Percentiles rank a stretch among this genome's conserved stretches.
These are phyloP conservation scores for Argyrosomus regius DNA, from an alignment of 2,797 vertebrate species.

Conservation along the genomic window DNA sequence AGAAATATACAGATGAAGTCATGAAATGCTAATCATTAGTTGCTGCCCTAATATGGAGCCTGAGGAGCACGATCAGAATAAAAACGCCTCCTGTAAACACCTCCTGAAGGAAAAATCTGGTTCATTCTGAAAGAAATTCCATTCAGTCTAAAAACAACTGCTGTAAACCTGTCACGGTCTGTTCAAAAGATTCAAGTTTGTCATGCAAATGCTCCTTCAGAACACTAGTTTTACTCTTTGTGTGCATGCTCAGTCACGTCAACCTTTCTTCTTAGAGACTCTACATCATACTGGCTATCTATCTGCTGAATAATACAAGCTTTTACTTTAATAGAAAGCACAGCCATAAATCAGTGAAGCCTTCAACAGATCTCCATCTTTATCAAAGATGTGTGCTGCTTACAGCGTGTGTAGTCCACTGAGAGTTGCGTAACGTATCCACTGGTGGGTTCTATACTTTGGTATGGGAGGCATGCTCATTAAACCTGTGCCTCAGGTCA, in stretches of 20 bases:
- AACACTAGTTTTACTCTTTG: neutral
- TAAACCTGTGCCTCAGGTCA: slow-evolving; percentile 5
- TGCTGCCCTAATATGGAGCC: no score
- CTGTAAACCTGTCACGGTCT: neutral
- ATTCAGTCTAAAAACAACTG: neutral
- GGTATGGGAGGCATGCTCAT: slow-evolving; percentile 9
- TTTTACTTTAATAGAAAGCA: neutral
- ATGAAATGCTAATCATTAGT: no score
- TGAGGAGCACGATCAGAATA: neutral
- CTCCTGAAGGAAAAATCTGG: neutral
- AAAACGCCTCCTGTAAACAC: neutral
- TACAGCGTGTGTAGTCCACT: neutral
- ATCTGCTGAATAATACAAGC: neutral
- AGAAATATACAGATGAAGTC: no score
- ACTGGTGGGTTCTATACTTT: neutral
- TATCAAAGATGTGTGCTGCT: neutral
- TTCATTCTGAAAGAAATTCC: neutral
- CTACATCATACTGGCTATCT: neutral
- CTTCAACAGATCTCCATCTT: neutral
- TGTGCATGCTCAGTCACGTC: neutral
- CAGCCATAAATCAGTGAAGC: neutral
- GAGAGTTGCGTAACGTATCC: neutral
- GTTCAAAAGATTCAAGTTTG: neutral
- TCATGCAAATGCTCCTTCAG: neutral
- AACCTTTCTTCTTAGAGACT: neutral